Evolutionary conservation across 1,140 invertebrate genomes (phyloP).

Genomic region (Elysia chlorotica): DNA sequence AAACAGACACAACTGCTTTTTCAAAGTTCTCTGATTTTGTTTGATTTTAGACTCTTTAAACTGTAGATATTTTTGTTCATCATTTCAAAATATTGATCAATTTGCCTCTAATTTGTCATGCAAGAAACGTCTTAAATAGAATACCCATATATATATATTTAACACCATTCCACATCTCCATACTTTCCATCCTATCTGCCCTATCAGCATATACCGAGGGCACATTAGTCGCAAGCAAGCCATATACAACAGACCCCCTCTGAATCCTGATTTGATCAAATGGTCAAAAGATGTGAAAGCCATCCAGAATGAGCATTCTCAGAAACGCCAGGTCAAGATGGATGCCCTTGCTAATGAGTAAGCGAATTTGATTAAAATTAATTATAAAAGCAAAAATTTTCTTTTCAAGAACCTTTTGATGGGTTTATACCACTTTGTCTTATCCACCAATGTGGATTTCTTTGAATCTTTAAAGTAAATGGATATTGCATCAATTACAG

Average conservation of each 20-base stretch:
- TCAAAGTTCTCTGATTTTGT: no score
- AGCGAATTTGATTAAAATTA: conserved; percentile 16
- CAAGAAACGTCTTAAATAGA: not conserved
- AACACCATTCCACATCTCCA: not conserved
- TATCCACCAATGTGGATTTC: no score
- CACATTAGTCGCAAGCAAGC: conserved; percentile 39
- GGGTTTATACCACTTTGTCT: no score
- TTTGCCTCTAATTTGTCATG: not conserved
- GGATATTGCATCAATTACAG: no score
- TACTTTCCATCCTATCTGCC: not conserved
- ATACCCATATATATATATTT: not conserved
- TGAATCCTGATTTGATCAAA: conserved; percentile 34
- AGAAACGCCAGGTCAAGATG: conserved; percentile 40
- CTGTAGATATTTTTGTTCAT: no score
- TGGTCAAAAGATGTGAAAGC: conserved; percentile 43
- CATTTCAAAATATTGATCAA: not conserved
- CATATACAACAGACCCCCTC: conserved; percentile 38
- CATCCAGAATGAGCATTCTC: conserved; percentile 29
- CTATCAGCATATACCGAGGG: conserved; percentile 41
- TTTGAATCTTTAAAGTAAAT: no score
- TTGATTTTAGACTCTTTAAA: no score
- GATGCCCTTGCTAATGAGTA: conserved; percentile 40
- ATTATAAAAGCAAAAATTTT: no score
- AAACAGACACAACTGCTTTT: no score
- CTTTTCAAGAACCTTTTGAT: no score